Conservation (phyloP, 1,140 invertebrate species). For the Plectus sambesii region DNA sequence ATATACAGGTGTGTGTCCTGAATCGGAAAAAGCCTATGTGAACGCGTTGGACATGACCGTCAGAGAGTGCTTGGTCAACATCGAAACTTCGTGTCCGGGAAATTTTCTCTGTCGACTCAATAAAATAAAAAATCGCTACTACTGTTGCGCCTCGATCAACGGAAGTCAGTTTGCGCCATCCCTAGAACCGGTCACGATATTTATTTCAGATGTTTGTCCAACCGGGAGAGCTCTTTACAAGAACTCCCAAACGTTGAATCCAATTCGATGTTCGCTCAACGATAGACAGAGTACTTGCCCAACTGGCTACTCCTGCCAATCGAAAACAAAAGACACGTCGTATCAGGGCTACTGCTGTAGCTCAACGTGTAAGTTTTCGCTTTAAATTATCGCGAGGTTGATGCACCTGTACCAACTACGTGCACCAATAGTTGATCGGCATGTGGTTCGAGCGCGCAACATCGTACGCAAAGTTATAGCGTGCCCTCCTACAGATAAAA, state of each 20-base stretch:
- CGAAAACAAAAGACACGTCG: constrained; percentile 17
- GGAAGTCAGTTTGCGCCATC: constrained; percentile 29
- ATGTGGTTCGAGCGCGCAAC: too few species aligned
- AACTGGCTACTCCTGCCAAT: constrained; percentile 30
- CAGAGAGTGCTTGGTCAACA: constrained; percentile 36
- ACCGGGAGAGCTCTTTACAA: constrained; percentile 35
- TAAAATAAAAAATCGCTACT: constrained; percentile 37
- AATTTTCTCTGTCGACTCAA: constrained; percentile 39
- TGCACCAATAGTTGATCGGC: too few species aligned
- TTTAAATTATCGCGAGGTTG: background rate
- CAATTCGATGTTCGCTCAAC: constrained; percentile 32
- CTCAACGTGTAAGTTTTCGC: constrained; percentile 6
- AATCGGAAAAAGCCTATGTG: constrained; percentile 38
- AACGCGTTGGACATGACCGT: constrained; percentile 39
- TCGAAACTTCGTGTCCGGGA: constrained; percentile 37
- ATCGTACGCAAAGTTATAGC: too few species aligned
- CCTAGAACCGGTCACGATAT: background rate
- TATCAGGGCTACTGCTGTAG: constrained; percentile 40
- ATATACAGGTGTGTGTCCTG: too few species aligned
- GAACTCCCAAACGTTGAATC: constrained; percentile 32
- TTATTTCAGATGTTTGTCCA: too few species aligned
- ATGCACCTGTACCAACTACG: too few species aligned
- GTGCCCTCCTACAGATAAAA: too few species aligned
- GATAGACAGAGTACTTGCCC: constrained; percentile 26
- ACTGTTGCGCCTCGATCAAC: constrained; percentile 40